Conservation (phyloP, 2,888 invertebrate genomes). For the Athalia rosae region DNA sequence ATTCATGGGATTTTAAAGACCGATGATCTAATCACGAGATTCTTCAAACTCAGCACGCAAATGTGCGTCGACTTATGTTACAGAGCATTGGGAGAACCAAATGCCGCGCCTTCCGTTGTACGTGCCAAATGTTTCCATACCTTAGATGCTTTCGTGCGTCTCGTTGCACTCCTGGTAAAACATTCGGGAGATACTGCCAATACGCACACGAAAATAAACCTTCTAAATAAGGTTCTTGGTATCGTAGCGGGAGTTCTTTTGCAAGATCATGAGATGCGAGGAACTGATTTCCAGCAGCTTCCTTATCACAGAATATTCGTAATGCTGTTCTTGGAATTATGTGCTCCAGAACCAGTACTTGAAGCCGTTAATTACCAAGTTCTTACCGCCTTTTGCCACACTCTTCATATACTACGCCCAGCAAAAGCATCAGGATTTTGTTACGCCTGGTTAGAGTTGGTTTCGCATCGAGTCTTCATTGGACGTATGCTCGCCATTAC, state of each 20-base stretch:
- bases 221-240: constrained; percentile 95
- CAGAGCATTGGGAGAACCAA: constrained; percentile 85
- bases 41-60: constrained; percentile 97
- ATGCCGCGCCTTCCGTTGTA: constrained; percentile 79
- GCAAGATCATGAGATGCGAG: constrained; percentile 96
- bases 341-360: constrained; percentile 92
- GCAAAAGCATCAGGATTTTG: constrained; percentile 96
- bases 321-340: constrained; percentile 97
- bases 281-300: constrained; percentile 94
- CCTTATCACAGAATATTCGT: constrained; percentile 98
- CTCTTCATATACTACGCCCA: constrained; percentile 94
- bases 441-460: constrained; percentile 98
- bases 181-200: constrained; percentile 93
- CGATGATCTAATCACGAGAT: constrained; percentile 96
- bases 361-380: constrained; percentile 97
- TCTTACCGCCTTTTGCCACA: constrained; percentile 96
- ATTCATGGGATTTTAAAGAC: constrained; percentile 96
- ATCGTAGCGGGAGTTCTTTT: constrained; percentile 96
- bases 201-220: constrained; percentile 96
- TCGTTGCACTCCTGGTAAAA: constrained; percentile 95
- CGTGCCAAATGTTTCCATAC: constrained; percentile 96
- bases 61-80: constrained; percentile 97
- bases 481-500: constrained; percentile 93
- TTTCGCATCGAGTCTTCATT: constrained; percentile 97
- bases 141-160: constrained; percentile 94